Conservation (phyloP, 2,797 vertebrate genomes). For the Esox masquinongy region DNA sequence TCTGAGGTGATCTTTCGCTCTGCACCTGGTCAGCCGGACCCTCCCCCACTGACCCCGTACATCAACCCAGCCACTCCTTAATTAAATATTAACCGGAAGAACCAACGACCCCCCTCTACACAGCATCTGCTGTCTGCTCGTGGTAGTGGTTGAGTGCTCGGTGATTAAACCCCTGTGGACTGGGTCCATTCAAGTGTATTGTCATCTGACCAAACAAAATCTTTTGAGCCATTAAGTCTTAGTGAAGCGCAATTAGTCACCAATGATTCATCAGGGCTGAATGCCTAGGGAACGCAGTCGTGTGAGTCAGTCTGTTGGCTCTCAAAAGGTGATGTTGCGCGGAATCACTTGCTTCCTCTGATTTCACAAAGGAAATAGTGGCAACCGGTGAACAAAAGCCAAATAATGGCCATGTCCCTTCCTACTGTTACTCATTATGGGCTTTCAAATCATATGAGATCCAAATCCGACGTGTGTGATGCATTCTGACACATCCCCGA, state of each 20-base stretch:
- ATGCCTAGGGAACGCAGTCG: not conserved
- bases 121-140: conserved; percentile 16
- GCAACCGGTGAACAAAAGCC: too few species aligned
- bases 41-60: conserved; percentile 32
- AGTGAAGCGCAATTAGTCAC: not conserved
- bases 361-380: not conserved
- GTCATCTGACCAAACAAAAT: not conserved
- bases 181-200: not conserved
- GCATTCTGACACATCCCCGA: not conserved
- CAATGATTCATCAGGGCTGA: conserved; percentile 4
- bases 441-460: not conserved
- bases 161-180: not conserved
- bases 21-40: conserved; percentile 53
- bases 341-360: not conserved
- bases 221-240: not conserved
- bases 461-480: not conserved
- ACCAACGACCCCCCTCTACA: conserved; percentile 13
- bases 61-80: conserved; percentile 58
- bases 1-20: conserved; percentile 36
- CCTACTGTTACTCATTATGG: not conserved
- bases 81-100: conserved; percentile 70
- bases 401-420: too few species aligned
- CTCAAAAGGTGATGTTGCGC: not conserved
- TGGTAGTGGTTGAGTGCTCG: not conserved
- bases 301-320: conserved; percentile 2